Conservation (phyloP, 2,888 invertebrate species). For the Trimorus sp. region DNA sequence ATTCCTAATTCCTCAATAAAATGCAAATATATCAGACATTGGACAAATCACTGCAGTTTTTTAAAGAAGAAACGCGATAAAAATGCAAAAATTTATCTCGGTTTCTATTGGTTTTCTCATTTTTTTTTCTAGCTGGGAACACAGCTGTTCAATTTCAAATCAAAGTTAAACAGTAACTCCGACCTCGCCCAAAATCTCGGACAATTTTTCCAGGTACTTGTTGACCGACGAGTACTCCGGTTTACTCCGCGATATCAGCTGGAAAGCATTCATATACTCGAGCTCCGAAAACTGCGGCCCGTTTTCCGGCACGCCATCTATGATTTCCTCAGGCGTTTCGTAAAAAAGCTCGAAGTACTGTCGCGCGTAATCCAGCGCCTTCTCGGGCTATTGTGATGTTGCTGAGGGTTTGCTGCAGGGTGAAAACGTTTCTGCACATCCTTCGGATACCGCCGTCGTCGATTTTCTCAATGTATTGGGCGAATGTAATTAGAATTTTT, state of each 20-base stretch:
- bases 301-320: slow-evolving; percentile 91
- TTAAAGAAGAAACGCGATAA: too few relatives aligned
- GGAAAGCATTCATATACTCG: slow-evolving; percentile 89
- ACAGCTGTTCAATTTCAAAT: not conserved
- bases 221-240: slow-evolving; percentile 82
- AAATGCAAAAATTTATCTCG: too few relatives aligned
- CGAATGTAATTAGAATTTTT: slow-evolving; percentile 89
- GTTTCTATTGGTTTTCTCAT: too few relatives aligned
- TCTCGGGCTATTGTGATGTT: slow-evolving; percentile 92
- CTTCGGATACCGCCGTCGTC: slow-evolving; percentile 92
- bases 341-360: slow-evolving; percentile 94
- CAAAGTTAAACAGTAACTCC: slow-evolving; percentile 85
- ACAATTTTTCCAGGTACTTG: slow-evolving; percentile 89
- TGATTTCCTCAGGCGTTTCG: slow-evolving; percentile 90
- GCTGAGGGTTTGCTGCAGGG: slow-evolving; percentile 92
- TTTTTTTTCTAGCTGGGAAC: too few relatives aligned
- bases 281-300: slow-evolving; percentile 88
- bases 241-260: slow-evolving; percentile 80
- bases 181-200: slow-evolving; percentile 92
- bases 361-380: slow-evolving; percentile 91
- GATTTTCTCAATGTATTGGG: slow-evolving; percentile 90
- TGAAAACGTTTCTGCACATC: slow-evolving; percentile 93
- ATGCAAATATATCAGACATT: too few relatives aligned
- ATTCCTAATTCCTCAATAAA: too few relatives aligned
- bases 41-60: too few relatives aligned